A percentile compares a stretch with the other conserved stretches of the same genome.
Evolutionary conservation across 2,113 vertebrate species (phyloP).

Genomic region (Rallus limicola): DNA sequence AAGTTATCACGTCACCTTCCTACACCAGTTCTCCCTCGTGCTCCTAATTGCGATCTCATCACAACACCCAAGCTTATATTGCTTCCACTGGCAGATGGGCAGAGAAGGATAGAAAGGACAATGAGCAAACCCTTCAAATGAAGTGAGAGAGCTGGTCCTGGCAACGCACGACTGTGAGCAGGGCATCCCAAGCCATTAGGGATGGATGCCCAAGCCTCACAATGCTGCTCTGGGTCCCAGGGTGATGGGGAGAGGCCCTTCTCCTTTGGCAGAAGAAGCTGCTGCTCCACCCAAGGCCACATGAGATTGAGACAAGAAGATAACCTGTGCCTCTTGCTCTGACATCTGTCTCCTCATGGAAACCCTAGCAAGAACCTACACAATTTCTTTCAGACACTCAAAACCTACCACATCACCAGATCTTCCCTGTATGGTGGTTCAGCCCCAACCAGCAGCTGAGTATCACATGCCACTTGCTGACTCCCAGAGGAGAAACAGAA

Average conservation of each 20-base stretch:
- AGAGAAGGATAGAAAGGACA: neutral
- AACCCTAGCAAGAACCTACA: neutral
- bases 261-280: neutral
- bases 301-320: neutral
- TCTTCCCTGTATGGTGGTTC: neutral
- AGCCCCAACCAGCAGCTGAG: too few species aligned
- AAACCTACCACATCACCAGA: neutral
- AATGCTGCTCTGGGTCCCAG: fast-evolving
- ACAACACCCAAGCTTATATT: neutral
- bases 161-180: neutral
- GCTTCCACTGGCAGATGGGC: neutral
- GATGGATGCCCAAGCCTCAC: neutral
- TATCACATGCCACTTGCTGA: too few species aligned
- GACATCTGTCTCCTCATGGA: neutral
- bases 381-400: neutral
- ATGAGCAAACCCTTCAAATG: neutral
- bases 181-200: neutral
- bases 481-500: too few species aligned
- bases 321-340: neutral
- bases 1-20: neutral
- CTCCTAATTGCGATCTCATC: neutral
- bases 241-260: neutral
- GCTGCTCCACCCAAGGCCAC: neutral
- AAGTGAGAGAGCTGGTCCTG: neutral
- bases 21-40: neutral